Conservation (phyloP, 2,113 vertebrate genomes). For the Herpailurus yagouaroundi region DNA sequence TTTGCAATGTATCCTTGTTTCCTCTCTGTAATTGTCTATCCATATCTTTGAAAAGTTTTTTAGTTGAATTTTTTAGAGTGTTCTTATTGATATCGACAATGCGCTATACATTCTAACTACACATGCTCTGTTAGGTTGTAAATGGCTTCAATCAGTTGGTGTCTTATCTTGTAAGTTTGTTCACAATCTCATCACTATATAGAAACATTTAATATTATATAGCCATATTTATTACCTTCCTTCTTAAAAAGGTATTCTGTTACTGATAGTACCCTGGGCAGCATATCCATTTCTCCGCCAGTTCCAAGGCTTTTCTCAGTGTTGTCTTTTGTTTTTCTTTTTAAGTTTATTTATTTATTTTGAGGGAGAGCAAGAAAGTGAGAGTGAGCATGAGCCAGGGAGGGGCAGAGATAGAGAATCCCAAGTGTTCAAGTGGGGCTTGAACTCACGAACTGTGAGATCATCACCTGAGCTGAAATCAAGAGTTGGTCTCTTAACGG, state of each 20-base stretch:
- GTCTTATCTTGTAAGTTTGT: not conserved
- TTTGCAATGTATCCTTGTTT: not conserved
- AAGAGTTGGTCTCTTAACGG: no score
- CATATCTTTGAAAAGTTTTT: not conserved
- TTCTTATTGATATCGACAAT: not conserved
- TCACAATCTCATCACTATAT: not conserved
- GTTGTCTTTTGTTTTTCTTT: not conserved
- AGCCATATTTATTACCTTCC: not conserved
- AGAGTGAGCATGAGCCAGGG: no score
- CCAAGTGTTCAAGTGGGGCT: no score
- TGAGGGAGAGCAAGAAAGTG: no score
- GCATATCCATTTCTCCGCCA: not conserved
- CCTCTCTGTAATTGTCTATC: not conserved
- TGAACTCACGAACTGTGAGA: no score
- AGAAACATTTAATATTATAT: not conserved
- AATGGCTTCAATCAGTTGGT: not conserved
- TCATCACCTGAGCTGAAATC: no score
- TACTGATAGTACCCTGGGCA: not conserved
- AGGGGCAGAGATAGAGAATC: no score
- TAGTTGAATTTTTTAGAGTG: not conserved
- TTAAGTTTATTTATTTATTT: no score
- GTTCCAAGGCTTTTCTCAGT: not conserved
- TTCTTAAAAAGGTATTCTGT: not conserved
- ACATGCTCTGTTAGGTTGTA: not conserved
- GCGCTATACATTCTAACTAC: not conserved